Evolutionary conservation across 2,888 invertebrate genomes (phyloP).

Genomic region (Leptopilina syphax): DNA sequence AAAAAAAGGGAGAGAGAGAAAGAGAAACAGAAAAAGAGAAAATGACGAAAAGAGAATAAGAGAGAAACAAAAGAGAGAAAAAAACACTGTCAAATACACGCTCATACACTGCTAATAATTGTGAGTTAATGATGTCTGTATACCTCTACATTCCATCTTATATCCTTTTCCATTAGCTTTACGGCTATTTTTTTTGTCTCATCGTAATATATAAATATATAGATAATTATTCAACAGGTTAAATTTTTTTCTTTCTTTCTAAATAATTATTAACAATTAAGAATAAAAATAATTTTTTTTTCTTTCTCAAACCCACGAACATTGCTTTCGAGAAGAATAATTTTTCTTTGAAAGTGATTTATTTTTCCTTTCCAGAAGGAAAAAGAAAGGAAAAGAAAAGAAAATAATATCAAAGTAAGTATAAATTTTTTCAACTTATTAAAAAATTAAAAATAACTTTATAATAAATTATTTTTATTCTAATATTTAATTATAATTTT

Average conservation of each 20-base stretch:
- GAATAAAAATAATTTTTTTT: not conserved
- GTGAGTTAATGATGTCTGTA: constrained; percentile 38
- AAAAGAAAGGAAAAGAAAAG: too few species aligned
- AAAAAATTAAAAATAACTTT: too few species aligned
- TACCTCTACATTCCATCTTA: constrained; percentile 31
- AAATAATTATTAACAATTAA: constrained; percentile 2
- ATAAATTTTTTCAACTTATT: too few species aligned
- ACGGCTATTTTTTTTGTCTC: constrained; percentile 36
- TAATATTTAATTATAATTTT: too few species aligned
- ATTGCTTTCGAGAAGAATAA: too few species aligned
- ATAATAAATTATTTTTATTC: too few species aligned
- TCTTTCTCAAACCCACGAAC: too few species aligned
- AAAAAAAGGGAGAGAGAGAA: constrained; percentile 39
- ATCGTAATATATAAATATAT: constrained; percentile 40
- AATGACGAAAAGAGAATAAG: constrained; percentile 56
- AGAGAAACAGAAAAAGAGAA: constrained; percentile 54
- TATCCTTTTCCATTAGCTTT: constrained; percentile 37
- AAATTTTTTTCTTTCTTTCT: constrained; percentile 18
- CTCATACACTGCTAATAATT: constrained; percentile 74
- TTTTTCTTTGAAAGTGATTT: too few species aligned
- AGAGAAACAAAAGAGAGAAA: constrained; percentile 57
- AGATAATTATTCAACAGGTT: too few species aligned
- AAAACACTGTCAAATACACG: constrained; percentile 76
- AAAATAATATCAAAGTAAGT: too few species aligned
- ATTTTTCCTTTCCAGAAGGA: too few species aligned